Conservation (phyloP, 2,888 invertebrate genomes). For the Ferdinandea cuprea region DNA sequence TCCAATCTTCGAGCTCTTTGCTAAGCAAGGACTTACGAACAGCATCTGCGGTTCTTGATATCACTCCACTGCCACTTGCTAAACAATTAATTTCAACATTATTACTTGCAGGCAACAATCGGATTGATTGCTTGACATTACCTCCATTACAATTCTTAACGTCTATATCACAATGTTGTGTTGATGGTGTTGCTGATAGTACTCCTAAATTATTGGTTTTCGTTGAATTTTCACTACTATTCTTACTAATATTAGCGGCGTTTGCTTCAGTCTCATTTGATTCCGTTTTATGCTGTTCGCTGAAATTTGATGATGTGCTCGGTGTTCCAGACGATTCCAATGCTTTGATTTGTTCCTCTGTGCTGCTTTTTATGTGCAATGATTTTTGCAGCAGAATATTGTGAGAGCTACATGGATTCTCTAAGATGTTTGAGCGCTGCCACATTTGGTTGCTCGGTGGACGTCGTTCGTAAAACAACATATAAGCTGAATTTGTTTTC, state of each 20-base stretch:
- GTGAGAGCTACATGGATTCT: conserved; percentile 67
- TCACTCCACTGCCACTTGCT: conserved; percentile 51
- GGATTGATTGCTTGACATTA: conserved; percentile 11
- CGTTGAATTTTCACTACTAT: conserved; percentile 63
- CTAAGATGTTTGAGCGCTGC: conserved; percentile 45
- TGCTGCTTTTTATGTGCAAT: conserved; percentile 42
- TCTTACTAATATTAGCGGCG: conserved; percentile 71
- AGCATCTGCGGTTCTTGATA: conserved; percentile 56
- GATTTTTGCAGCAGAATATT: conserved; percentile 51
- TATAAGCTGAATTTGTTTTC: conserved; percentile 98
- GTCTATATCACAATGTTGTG: conserved; percentile 82
- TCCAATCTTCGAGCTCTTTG: conserved; percentile 94
- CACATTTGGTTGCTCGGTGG: conserved; percentile 80
- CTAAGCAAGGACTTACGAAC: conserved; percentile 79
- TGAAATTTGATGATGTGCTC: conserved; percentile 52
- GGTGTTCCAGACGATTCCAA: conserved; percentile 28
- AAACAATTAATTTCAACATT: neutral
- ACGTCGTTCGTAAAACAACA: conserved; percentile 97
- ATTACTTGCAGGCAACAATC: neutral
- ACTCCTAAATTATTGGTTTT: conserved; percentile 79
- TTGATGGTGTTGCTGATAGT: conserved; percentile 75
- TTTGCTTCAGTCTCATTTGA: conserved; percentile 68
- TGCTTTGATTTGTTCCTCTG: conserved; percentile 36
- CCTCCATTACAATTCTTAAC: conserved; percentile 75
- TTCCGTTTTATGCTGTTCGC: conserved; percentile 52